Base-by-base conservation (phyloP, 92 coral and sea anemone genomes). In the Metridium senile region DNA sequence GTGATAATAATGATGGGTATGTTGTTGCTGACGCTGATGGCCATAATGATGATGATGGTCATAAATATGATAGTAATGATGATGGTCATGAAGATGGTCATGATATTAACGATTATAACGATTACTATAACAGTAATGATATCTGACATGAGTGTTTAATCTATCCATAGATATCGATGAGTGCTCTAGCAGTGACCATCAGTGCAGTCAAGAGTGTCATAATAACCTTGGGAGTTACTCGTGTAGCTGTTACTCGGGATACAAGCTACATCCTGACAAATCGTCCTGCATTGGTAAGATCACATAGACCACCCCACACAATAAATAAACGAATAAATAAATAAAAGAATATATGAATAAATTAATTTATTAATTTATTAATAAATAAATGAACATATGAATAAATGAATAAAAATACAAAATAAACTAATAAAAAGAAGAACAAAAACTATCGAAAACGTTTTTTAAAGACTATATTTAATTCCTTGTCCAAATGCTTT, bases 191-290 rank as follows among this genome's bases (percentile, higher is more conserved):
- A 80, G 89, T 28, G 32, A 46, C 29, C 90, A 91, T 31, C 52
- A 71, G 21, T 91, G 97, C 59, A 70, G 79, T 43, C 93, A 91
- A 26, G 67, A 43, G 58, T 91, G 93, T 67, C 81, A 66, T 43
- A 91, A 91, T 63, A 72, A 80, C 13, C 93, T 75, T 0, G 97
- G 97, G 0, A 89, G 97, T 67, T 91, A 74, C 43, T 33, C 58
- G 19, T 91, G 97, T 65, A 70, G 82, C 52, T 91, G 97, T 43
- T 59, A 30, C 6, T 45, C 77, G 18, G 93, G 97, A 17, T 89
- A 75, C 71, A 75, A 73, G 56, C 87, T 91, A 22, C 69, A 79
- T 35, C 80, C 68, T 26, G 93, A 88, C 82, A 76, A 23, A 26
- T 78, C 22, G 45, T 75, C 90, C 0, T 91, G 97, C 29, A 53